Evolutionary conservation across 1,140 invertebrate species (phyloP).

Genomic region (Calycopis cecrops): DNA sequence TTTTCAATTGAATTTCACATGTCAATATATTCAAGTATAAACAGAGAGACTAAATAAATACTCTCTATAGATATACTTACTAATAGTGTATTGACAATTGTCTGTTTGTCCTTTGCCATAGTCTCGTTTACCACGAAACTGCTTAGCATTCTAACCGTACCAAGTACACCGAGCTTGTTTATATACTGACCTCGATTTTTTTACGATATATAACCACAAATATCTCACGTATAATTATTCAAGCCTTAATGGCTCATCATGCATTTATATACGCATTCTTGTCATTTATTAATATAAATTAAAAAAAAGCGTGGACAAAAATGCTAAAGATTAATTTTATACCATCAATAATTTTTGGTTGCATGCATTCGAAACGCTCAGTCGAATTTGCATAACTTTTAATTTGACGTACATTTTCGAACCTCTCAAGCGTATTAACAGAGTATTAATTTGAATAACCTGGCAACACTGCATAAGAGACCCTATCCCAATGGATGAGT

Average conservation of each 20-base stretch:
- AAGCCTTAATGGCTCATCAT: no score
- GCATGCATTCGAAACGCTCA: slow-evolving; percentile 28
- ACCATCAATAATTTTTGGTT: slow-evolving; percentile 29
- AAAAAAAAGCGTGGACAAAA: slow-evolving; percentile 9
- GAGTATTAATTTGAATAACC: slow-evolving; percentile 27
- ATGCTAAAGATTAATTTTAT: slow-evolving; percentile 29
- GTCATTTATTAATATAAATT: no score
- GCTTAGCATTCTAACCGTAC: slow-evolving; percentile 67
- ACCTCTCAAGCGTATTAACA: slow-evolving; percentile 20
- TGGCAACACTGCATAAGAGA: slow-evolving; percentile 27
- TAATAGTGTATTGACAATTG: no score
- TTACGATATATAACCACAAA: slow-evolving; percentile 30
- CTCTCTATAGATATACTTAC: no score
- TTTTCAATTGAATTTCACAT: no score
- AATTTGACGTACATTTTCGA: slow-evolving; percentile 48
- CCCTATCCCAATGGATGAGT: slow-evolving; percentile 14
- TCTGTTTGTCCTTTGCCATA: slow-evolving; percentile 25
- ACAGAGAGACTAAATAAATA: no score
- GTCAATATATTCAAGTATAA: no score
- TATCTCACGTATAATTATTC: no score
- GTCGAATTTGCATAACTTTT: slow-evolving; percentile 59
- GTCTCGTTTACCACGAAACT: slow-evolving; percentile 62
- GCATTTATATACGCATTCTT: no score
- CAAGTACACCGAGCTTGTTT: slow-evolving; percentile 56
- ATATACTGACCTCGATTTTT: slow-evolving; percentile 61